Percentiles rank a stretch among this genome's conserved stretches.
Evolutionary conservation across 2,113 vertebrate genomes (phyloP).

Genomic region (Scartelaos histophorus): DNA sequence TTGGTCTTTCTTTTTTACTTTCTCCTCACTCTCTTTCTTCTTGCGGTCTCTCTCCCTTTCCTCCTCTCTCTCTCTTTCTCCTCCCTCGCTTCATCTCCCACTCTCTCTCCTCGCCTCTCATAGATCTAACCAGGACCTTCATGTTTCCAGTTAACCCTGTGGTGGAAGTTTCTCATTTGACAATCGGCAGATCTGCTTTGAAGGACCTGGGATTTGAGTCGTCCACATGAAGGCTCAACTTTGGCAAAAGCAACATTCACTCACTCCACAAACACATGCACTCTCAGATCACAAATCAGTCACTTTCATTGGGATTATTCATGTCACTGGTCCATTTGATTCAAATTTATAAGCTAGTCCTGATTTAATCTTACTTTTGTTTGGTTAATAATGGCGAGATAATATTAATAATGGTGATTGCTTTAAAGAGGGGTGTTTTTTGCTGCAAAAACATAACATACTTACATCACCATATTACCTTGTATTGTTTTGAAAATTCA

Average conservation of each 20-base stretch:
- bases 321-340: neutral
- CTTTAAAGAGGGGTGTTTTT: too few relatives aligned
- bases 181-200: slow-evolving; percentile 29
- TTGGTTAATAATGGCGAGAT: too few relatives aligned
- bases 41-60: too few relatives aligned
- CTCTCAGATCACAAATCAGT: slow-evolving; percentile 36
- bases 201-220: slow-evolving; percentile 30
- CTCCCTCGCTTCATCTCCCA: neutral
- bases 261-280: slow-evolving; percentile 50
- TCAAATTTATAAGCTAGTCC: neutral
- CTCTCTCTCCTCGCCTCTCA: slow-evolving; percentile 9
- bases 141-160: slow-evolving; percentile 60
- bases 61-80: too few relatives aligned
- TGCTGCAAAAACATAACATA: too few relatives aligned
- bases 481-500: too few relatives aligned
- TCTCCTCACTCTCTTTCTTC: too few relatives aligned
- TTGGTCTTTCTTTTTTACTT: too few relatives aligned
- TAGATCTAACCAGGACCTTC: slow-evolving; percentile 35
- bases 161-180: slow-evolving; percentile 64
- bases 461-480: too few relatives aligned
- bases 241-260: slow-evolving; percentile 47
- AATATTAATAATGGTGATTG: too few relatives aligned
- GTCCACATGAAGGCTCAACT: slow-evolving; percentile 46
- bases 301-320: slow-evolving; percentile 32
- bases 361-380: neutral